phyloP scores from a whole-genome alignment of 2,797 vertebrate genomes.

The Alosa sapidissima region DNA sequence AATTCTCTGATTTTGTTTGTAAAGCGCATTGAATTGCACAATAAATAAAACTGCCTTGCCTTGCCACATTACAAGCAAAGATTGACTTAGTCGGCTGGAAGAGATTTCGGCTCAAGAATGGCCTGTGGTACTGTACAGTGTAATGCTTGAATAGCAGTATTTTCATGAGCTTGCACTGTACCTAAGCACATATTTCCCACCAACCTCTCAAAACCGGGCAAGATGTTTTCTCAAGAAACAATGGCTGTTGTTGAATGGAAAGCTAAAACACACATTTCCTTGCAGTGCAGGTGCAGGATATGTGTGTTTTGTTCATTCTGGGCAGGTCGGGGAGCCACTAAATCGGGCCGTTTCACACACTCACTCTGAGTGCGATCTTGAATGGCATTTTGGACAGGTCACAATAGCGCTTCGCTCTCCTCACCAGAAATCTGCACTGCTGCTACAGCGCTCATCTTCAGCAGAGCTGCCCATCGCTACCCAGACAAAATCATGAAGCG shows the following conservation, averaged over 20 bases:
- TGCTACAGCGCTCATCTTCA: not conserved
- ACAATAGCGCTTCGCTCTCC: not conserved
- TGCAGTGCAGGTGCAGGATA: constrained; percentile 32
- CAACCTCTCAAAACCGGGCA: not conserved
- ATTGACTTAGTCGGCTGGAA: constrained; percentile 26
- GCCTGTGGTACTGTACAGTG: not conserved
- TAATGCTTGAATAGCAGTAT: constrained; percentile 33
- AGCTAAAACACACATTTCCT: constrained; percentile 25
- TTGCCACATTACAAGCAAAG: constrained; percentile 20
- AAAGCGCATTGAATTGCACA: no score
- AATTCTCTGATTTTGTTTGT: no score
- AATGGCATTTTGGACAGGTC: constrained; percentile 27
- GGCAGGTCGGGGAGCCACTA: not conserved
- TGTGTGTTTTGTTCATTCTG: constrained; percentile 32
- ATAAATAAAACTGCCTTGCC: not conserved
- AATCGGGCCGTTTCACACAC: constrained; percentile 23
- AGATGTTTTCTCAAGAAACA: constrained; percentile 16
- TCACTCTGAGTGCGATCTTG: constrained; percentile 36
- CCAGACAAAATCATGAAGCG: not conserved
- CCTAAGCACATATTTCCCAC: constrained; percentile 27
- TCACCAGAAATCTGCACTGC: not conserved
- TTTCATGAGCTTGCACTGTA: constrained; percentile 31
- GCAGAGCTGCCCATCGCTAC: not conserved
- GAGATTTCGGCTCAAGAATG: constrained; percentile 29
- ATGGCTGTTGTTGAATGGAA: constrained; percentile 23